Evolutionary conservation across 2,888 invertebrate genomes (phyloP), one percentile per base, ranked within the genome.

Genomic region (Parapristionchus giblindavisi): DNA sequence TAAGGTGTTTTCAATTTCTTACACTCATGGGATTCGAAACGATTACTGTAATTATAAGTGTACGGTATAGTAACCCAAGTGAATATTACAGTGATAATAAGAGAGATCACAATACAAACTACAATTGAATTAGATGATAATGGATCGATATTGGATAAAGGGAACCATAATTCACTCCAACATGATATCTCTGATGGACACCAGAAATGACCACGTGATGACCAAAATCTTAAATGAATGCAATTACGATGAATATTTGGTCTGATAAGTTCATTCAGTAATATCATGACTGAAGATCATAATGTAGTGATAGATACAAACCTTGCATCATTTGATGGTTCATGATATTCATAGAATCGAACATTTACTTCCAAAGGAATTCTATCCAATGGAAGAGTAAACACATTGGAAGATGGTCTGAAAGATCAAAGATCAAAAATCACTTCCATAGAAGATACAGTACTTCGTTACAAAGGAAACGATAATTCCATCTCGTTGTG

Each of bases 151-250:
- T n/a, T n/a, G n/a, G 68, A 68, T n/a, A 68, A 36, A n/a, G 68
- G 68, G 36, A 38, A 68, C 68, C 68, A 68, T 3, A 68, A 36
- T 52, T 68, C 68, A 32, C 52, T 4, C 34, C 36, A 40, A 68
- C 68, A 68, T 3, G 68, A 68, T 0, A 68, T 14, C 21, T 68
- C 68, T 0, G 68, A 68, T 34, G 68, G 68, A 68, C 68, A 68
- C 68, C 68, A 68, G 0, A 68, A 11, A 36, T 36, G 68, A 54
- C 40, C 38, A 34, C 68, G 68, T 27, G 38, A 36, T 5, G 36
- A 52, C 68, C 68, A 68, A 29, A 68, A 68, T 68, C 68, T 68
- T 40, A 24, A 66, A 27, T 17, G 5, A 51, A 27, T 51, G 14
- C 51, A 21, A 51, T 51, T 51, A 17, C 51, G 14, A 17, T 51